Evolutionary conservation across 2,797 vertebrate genomes (phyloP).

Genomic region (Pangasius macronema): DNA sequence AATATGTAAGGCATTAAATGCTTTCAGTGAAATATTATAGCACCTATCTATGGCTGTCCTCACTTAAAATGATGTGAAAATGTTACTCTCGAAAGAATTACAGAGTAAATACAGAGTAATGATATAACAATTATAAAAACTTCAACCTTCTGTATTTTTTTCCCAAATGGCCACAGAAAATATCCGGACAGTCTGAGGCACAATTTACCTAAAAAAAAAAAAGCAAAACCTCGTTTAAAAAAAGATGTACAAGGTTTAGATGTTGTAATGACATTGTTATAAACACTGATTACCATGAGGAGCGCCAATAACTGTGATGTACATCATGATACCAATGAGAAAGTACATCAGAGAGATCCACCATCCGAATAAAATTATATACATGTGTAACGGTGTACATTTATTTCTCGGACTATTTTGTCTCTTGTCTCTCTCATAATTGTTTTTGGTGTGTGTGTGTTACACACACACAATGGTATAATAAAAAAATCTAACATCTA

Average conservation of each 20-base stretch:
- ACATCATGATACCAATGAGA: constrained; percentile 78
- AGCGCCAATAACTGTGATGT: constrained; percentile 74
- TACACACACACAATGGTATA: neutral
- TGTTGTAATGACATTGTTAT: neutral
- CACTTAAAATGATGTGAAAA: neutral
- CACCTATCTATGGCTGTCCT: neutral
- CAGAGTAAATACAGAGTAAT: neutral
- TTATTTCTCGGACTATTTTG: no score
- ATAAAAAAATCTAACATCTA: neutral
- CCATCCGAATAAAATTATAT: constrained; percentile 86
- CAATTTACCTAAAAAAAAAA: constrained; percentile 70
- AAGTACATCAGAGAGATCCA: constrained; percentile 81
- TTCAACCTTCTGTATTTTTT: constrained; percentile 74
- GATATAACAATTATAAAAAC: neutral
- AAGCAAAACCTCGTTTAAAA: neutral
- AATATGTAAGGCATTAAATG: neutral
- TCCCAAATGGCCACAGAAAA: constrained; percentile 87
- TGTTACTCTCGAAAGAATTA: neutral
- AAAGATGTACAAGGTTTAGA: neutral
- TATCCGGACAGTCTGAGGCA: constrained; percentile 79
- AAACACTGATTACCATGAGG: constrained; percentile 74
- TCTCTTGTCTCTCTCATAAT: no score
- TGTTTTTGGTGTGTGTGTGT: no score
- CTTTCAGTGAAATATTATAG: neutral
- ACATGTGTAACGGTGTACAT: no score